Base-by-base conservation (phyloP, 2,113 vertebrate genomes). In the Recurvirostra avosetta region DNA sequence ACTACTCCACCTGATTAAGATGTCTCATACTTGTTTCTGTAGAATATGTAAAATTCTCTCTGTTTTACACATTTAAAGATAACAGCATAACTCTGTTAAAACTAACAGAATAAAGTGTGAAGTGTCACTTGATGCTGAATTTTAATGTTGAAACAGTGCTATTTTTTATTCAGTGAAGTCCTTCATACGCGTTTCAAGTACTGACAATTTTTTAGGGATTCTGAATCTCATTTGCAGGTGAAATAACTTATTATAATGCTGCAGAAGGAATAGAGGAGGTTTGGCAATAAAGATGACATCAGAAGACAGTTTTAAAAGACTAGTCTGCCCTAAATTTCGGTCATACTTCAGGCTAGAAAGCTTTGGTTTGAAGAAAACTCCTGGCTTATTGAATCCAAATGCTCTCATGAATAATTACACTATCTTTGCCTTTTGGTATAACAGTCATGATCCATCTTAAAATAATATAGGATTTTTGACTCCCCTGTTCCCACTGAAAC, bases 51-150 rank as follows among this genome's bases (percentile, higher is more conserved):
- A 96, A 96, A 96, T 91, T 91, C 45, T 91, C 50, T 85, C 78
- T 95, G 63, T 59, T 94, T 72, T 83, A 56, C 58, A 34, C 55
- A 68, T 95, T 95, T 96, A 85, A 97, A 91, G 53, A 90, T 89
- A 97, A 87, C 95, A 87, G 75, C 32, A 10, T 58, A 90, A 80
- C 82, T 74, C 65, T 94, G 90, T 94, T 95, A 98, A 97, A 97
- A 75, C 94, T 97, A 97, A 94, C 95, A 97, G 91, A 97, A 96
- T 97, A 96, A 96, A 97, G 94, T 96, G 93, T 97, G 95, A 97
- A 97, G 71, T 95, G 91, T 68, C 75, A 97, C 92, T 96, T 94
- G 78, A 86, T 96, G 96, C 96, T 91, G 95, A 94, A 97, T 98
- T 97, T 91, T 72, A 97, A 95, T 88, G 76, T 34, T 58, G 71